Conservation (phyloP, 2,888 invertebrate genomes). For the Andrena hattorfiana region DNA sequence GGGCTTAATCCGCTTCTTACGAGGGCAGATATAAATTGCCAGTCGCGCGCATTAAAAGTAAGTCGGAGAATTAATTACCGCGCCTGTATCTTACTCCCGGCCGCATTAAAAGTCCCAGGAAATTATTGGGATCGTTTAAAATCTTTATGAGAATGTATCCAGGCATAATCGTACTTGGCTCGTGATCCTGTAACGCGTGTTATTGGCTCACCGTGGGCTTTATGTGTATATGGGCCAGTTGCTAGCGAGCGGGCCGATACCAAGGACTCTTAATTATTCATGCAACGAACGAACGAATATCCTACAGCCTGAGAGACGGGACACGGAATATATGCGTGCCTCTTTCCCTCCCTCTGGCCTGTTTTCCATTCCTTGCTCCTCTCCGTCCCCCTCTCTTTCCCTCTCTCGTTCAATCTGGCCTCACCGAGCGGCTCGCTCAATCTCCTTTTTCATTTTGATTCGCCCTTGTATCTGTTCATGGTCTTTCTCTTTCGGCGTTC, state of each 20-base stretch:
- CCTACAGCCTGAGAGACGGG: slow-evolving; percentile 49
- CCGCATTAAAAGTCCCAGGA: slow-evolving; percentile 48
- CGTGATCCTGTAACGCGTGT: slow-evolving; percentile 48
- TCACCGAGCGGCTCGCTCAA: slow-evolving; percentile 4
- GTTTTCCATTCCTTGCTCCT: background rate
- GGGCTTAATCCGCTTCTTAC: slow-evolving; percentile 30
- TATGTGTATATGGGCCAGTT: slow-evolving; percentile 46
- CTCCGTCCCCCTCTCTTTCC: background rate
- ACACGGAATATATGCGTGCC: slow-evolving; percentile 26
- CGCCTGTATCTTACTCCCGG: slow-evolving; percentile 44
- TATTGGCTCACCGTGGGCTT: slow-evolving; percentile 39
- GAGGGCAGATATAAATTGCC: slow-evolving; percentile 37
- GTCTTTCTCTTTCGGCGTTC: slow-evolving; percentile 15
- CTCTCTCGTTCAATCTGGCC: slow-evolving; percentile 7
- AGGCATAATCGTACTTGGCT: slow-evolving; percentile 40
- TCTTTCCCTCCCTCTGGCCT: background rate
- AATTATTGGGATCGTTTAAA: slow-evolving; percentile 59
- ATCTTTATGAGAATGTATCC: slow-evolving; percentile 50
- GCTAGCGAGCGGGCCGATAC: slow-evolving; percentile 37
- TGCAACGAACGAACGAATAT: slow-evolving; percentile 62
- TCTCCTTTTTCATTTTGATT: slow-evolving; percentile 44
- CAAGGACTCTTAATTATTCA: slow-evolving; percentile 68
- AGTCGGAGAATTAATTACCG: slow-evolving; percentile 51
- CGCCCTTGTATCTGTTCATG: slow-evolving; percentile 46
- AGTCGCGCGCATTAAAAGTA: slow-evolving; percentile 35